Percentiles rank a stretch among this genome's conserved stretches.
phyloP scores from a whole-genome alignment of 2,888 invertebrate species.

The Meteorus cinctellus region DNA sequence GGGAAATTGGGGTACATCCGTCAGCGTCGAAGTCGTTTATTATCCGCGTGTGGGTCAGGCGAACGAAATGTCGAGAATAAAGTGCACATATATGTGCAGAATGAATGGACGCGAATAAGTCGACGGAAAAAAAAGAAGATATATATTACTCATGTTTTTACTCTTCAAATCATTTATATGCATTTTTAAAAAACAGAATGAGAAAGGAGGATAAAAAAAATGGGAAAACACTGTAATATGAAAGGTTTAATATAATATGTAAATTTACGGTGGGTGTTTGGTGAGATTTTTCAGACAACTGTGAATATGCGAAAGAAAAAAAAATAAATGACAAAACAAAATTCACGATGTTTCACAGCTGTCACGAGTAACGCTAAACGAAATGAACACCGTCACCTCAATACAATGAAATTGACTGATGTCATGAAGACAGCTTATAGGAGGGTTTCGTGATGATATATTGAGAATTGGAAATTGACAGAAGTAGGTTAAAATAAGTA shows the following conservation, averaged over 20 bases:
- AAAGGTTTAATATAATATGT: constrained; percentile 10
- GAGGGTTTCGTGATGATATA: too few relatives aligned
- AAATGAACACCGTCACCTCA: too few relatives aligned
- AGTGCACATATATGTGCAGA: not conserved
- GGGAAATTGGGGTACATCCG: constrained; percentile 41
- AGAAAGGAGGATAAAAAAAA: too few relatives aligned
- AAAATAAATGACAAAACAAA: too few relatives aligned
- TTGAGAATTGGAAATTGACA: too few relatives aligned
- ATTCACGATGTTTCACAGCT: too few relatives aligned
- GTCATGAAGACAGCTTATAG: too few relatives aligned
- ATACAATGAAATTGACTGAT: too few relatives aligned
- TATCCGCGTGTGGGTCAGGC: constrained; percentile 14
- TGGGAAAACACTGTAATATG: not conserved
- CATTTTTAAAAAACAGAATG: not conserved
- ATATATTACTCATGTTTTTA: not conserved
- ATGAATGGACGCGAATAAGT: not conserved
- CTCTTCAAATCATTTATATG: not conserved
- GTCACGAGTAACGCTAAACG: too few relatives aligned
- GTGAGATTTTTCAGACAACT: too few relatives aligned
- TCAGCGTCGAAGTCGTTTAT: constrained; percentile 34
- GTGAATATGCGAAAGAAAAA: too few relatives aligned
- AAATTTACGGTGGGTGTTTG: not conserved
- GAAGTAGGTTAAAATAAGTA: too few relatives aligned
- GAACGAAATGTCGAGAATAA: constrained; percentile 17
- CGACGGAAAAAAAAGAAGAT: not conserved